Conservation (phyloP, 2,113 vertebrate genomes). For the Megaceryle torquata region DNA sequence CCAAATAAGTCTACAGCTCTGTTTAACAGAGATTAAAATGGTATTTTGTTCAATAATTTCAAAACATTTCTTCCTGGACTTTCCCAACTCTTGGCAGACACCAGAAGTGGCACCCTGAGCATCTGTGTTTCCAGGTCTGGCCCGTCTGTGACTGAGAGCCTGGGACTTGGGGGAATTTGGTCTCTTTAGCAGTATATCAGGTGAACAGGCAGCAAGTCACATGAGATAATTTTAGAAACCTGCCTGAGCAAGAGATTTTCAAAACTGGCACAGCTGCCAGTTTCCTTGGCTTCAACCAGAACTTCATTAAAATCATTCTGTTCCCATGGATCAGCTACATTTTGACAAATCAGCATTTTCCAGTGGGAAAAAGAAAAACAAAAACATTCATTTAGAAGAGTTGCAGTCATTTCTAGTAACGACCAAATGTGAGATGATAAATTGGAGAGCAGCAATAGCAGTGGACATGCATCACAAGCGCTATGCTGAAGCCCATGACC, state of each 20-base stretch:
- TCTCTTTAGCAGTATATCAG: background rate
- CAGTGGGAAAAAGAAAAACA: constrained; percentile 18
- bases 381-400: background rate
- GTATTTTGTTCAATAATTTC: background rate
- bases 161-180: background rate
- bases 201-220: background rate
- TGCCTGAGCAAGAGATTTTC: background rate
- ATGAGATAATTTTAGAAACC: constrained; percentile 1
- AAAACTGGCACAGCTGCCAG: background rate
- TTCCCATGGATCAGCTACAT: constrained; percentile 6
- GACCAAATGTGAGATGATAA: background rate
- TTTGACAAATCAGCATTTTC: constrained; percentile 44
- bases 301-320: constrained; percentile 2
- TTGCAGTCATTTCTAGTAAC: background rate
- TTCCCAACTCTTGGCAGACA: background rate
- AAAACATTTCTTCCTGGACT: background rate
- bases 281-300: background rate
- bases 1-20: background rate
- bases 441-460: background rate
- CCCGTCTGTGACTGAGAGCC: fast-evolving
- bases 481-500: background rate
- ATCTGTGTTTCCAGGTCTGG: background rate
- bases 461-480: background rate
- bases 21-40: background rate
- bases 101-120: background rate